phyloP scores from a whole-genome alignment of 2,113 vertebrate species.

The Tupaia chinensis region DNA sequence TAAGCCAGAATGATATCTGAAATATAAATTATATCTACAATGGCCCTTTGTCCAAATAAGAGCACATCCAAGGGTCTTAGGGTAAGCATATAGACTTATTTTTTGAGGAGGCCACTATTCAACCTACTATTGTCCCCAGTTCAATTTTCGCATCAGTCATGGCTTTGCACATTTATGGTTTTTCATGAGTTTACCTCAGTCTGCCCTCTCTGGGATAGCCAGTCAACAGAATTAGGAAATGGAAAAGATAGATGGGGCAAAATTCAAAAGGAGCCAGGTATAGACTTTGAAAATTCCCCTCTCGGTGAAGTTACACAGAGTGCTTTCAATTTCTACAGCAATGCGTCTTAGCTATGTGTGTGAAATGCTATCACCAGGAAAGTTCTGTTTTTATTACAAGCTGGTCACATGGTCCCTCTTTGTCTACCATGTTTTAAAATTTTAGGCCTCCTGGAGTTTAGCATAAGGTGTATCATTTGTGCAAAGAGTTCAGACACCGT shows the following conservation, averaged over 20 bases:
- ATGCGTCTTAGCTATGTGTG: neutral
- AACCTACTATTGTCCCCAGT: neutral
- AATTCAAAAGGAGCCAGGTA: neutral
- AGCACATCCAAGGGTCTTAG: neutral
- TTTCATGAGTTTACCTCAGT: neutral
- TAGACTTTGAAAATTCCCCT: neutral
- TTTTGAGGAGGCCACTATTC: neutral
- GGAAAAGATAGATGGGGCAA: neutral
- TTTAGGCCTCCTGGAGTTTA: neutral
- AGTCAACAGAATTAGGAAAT: neutral
- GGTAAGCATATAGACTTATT: rapidly evolving
- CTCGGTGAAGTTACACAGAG: too few relatives aligned
- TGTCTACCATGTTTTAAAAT: neutral
- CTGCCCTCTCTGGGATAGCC: neutral
- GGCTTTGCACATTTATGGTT: neutral
- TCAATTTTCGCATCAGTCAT: neutral
- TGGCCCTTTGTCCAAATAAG: neutral
- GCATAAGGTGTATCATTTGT: neutral
- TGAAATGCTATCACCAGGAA: neutral
- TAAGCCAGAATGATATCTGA: neutral
- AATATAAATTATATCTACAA: neutral
- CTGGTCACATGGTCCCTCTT: neutral
- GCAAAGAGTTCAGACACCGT: neutral
- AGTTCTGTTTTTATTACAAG: neutral
- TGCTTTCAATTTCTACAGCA: neutral